These are phyloP conservation scores for Dastarcus helophoroides DNA, from an alignment of 2,888 invertebrate genomes.

Conservation along the genomic window DNA sequence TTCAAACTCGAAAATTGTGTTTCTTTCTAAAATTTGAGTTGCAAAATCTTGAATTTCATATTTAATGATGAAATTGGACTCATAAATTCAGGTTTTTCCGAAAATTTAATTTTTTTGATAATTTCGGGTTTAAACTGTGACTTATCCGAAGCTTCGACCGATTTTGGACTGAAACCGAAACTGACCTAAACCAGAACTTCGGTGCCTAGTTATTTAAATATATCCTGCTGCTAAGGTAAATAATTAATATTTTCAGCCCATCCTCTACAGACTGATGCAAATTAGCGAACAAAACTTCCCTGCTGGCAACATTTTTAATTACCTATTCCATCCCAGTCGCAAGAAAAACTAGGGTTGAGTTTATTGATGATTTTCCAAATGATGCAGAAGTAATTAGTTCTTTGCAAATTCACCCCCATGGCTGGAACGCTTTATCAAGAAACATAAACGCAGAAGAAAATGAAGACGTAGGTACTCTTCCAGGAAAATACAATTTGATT, in stretches of 20 bases:
- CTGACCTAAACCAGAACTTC: no score
- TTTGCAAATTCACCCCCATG: constrained; percentile 77
- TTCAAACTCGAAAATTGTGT: no score
- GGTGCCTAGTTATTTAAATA: no score
- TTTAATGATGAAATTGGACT: no score
- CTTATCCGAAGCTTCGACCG: no score
- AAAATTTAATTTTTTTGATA: no score
- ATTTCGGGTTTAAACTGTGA: no score
- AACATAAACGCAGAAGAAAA: constrained; percentile 78
- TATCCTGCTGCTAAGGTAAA: no score
- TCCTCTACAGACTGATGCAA: constrained; percentile 82
- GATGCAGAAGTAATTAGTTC: constrained; percentile 87
- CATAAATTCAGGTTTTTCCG: no score
- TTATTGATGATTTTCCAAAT: constrained; percentile 86
- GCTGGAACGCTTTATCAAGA: constrained; percentile 79
- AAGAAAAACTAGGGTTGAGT: constrained; percentile 74
- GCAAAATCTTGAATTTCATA: no score
- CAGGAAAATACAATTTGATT: constrained; percentile 1
- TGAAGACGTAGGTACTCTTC: constrained; percentile 55
- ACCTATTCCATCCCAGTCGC: constrained; percentile 65
- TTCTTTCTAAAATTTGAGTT: no score
- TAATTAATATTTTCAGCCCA: constrained; percentile 69
- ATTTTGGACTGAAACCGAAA: no score
- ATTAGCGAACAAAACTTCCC: constrained; percentile 72
- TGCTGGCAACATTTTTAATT: constrained; percentile 67